Evolutionary conservation across 2,797 vertebrate species (phyloP), one percentile per base, ranked within the genome.

Genomic region (Gambelia wislizenii): DNA sequence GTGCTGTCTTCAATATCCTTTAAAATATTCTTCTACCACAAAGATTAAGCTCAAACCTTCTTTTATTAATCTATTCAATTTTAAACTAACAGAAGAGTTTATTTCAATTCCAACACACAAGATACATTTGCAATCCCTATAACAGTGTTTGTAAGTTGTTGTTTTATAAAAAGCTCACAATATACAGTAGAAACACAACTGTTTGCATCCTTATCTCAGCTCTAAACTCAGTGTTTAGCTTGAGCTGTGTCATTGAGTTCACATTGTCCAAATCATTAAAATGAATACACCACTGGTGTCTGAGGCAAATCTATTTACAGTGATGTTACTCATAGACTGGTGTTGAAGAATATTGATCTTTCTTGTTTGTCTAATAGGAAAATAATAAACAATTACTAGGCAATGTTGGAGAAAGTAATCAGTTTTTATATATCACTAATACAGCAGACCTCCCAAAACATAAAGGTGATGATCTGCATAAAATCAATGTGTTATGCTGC

Each of bases 341-440:
- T 97, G 97, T 97, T 98, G 98, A 97, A 98, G 97, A 98, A 97
- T 98, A 99, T 99, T 98, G 98, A 99, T 99, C 98, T 97, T 97
- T 98, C 97, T 97, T 98, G 98, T 98, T 98, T 98, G 98, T 98
- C 98, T 99, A 99, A 99, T 98, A 99, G 98, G 98, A 99, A 99
- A 99, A 99, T 99, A 99, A 99, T 99, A 99, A 99, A 99, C 98
- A 99, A 99, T 99, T 99, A 99, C 98, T 98, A 97, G 96, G 96
- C 97, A 96, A 98, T 97, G 98, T 95, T 96, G 97, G 97, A 96
- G 97, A 97, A 98, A 97, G 98, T 98, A 98, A 99, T 99, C 98
- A 98, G 98, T 98, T 99, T 99, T 99, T 99, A 98, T 99, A 98
- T 98, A 98, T 98, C 98, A 98, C 98, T 98, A 97, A 97, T 97